phyloP scores from a whole-genome alignment of 1,140 invertebrate species.

The Propsilocerus akamusi region DNA sequence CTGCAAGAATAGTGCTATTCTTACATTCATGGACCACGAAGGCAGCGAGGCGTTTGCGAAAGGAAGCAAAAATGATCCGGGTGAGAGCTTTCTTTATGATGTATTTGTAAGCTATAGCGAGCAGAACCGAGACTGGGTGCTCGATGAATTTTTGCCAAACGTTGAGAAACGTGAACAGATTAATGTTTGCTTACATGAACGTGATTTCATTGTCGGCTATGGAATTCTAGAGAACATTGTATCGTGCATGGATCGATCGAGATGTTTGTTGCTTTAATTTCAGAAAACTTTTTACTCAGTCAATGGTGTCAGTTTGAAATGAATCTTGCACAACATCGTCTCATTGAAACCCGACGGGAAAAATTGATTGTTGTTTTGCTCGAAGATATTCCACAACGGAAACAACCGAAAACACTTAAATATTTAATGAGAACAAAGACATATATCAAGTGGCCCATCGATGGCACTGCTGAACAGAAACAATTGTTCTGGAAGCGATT shows the following conservation, averaged over 20 bases:
- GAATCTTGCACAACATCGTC: conserved; percentile 39
- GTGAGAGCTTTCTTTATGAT: conserved; percentile 27
- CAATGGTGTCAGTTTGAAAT: conserved; percentile 49
- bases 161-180: conserved; percentile 31
- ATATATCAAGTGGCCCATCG: conserved; percentile 39
- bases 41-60: conserved; percentile 10
- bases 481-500: conserved; percentile 22
- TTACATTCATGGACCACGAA: conserved; percentile 25
- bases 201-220: conserved; percentile 38
- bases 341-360: conserved; percentile 36
- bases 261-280: conserved; percentile 35
- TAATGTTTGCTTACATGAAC: conserved; percentile 38
- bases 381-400: conserved; percentile 35
- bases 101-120: conserved; percentile 44
- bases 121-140: conserved; percentile 34
- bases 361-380: conserved; percentile 37
- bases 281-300: conserved; percentile 33
- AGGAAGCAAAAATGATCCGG: conserved; percentile 7
- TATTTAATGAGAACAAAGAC: conserved; percentile 43
- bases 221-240: conserved; percentile 44
- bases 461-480: conserved; percentile 17
- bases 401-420: conserved; percentile 35
- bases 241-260: conserved; percentile 37
- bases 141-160: conserved; percentile 35
- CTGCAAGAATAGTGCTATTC: conserved; percentile 27